Evolutionary conservation across 1,140 invertebrate genomes (phyloP).

Genomic region (Ladona fulva): DNA sequence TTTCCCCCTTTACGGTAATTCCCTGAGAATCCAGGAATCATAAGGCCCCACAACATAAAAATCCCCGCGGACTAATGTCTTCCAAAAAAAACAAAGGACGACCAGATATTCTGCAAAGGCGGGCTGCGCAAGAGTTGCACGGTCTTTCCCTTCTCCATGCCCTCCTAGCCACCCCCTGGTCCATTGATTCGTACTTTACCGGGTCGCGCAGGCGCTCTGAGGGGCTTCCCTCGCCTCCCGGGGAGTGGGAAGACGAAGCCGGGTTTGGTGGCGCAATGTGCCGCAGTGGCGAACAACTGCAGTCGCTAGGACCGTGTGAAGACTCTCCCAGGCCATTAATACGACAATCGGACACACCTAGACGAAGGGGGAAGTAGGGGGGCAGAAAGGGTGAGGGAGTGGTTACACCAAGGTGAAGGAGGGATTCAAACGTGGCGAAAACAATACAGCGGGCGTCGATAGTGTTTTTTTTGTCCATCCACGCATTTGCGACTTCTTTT

Average conservation of each 20-base stretch:
- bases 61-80: no score
- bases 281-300: not conserved
- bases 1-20: no score
- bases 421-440: no score
- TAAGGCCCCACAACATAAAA: no score
- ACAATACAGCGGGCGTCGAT: no score
- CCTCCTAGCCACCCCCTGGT: not conserved
- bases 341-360: constrained; percentile 6
- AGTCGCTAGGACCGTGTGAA: not conserved
- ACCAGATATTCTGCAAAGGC: not conserved
- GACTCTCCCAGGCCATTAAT: not conserved
- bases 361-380: no score
- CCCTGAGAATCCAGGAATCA: no score
- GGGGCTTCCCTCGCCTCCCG: not conserved
- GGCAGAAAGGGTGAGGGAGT: no score
- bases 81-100: not conserved
- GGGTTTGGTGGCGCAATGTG: not conserved
- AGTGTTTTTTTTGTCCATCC: no score
- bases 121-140: not conserved
- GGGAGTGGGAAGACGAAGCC: not conserved
- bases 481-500: no score
- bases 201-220: not conserved
- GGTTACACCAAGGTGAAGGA: no score
- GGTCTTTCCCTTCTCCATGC: not conserved
- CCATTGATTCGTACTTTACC: not conserved